These are phyloP conservation scores for Sisor rabdophorus DNA, from an alignment of 2,113 vertebrate species.

Conservation along the genomic window DNA sequence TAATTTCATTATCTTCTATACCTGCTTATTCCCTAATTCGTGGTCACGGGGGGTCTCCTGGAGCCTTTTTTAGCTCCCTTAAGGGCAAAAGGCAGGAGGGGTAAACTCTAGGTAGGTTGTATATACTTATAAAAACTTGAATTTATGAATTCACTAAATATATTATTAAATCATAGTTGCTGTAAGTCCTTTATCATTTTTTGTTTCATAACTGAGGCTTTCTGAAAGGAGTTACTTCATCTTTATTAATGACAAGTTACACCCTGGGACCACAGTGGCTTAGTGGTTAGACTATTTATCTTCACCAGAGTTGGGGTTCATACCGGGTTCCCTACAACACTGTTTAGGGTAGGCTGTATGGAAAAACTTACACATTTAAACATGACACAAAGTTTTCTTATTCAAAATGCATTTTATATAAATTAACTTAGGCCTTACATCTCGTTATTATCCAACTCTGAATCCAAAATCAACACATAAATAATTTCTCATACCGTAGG, in stretches of 20 bases:
- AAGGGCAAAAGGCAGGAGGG: too few species aligned
- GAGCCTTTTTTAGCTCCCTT: too few species aligned
- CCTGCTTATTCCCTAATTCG: too few species aligned
- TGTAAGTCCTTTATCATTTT: neutral
- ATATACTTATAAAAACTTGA: neutral
- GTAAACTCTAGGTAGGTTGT: too few species aligned
- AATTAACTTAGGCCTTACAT: neutral
- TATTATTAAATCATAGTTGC: neutral
- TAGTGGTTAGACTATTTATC: too few species aligned
- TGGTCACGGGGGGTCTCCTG: too few species aligned
- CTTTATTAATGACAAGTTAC: slow-evolving; percentile 1
- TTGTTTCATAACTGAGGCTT: neutral
- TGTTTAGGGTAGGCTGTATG: too few species aligned
- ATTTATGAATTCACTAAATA: neutral
- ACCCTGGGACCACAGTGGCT: neutral
- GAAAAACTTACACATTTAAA: neutral
- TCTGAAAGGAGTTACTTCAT: neutral
- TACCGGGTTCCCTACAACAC: too few species aligned
- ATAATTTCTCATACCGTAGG: neutral
- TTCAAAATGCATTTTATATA: neutral
- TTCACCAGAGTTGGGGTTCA: too few species aligned
- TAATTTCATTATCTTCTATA: too few species aligned
- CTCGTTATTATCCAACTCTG: neutral
- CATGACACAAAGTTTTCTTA: neutral
- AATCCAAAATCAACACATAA: neutral